These are phyloP conservation scores for Meloidogyne hapla DNA, from an alignment of 1,140 invertebrate species.

Conservation along the genomic window DNA sequence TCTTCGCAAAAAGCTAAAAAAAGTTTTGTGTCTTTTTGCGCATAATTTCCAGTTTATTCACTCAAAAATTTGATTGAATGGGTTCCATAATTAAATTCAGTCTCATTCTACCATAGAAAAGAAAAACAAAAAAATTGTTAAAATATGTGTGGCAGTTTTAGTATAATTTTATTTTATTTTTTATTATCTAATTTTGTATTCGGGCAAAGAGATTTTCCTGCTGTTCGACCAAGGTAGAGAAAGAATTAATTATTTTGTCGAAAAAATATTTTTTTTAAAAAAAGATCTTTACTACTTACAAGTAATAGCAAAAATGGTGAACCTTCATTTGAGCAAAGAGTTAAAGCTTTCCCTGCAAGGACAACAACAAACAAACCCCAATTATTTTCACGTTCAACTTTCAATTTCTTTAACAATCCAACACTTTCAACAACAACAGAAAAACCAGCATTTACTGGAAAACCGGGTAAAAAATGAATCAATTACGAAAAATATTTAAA, in stretches of 20 bases:
- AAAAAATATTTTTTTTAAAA: not conserved
- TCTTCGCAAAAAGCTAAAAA: not conserved
- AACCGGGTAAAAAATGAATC: constrained; percentile 29
- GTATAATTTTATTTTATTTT: not conserved
- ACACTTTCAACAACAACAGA: constrained; percentile 26
- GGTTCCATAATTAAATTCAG: too few relatives aligned
- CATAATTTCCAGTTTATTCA: not conserved
- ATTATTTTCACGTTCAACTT: not conserved
- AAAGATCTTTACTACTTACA: not conserved
- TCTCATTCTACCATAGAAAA: not conserved
- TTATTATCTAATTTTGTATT: constrained; percentile 1
- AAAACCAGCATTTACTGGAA: constrained; percentile 19
- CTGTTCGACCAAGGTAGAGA: not conserved
- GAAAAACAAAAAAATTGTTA: not conserved
- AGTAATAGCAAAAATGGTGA: not conserved
- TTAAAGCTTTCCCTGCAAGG: not conserved
- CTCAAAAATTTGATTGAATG: too few relatives aligned
- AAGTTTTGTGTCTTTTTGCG: not conserved
- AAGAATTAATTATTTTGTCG: too few relatives aligned
- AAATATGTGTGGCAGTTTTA: not conserved
- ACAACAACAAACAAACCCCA: not conserved
- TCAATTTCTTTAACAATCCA: not conserved
- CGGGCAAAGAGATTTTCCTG: not conserved
- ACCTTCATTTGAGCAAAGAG: not conserved
- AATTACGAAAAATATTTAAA: not conserved